Base-by-base conservation (phyloP, 2,113 vertebrate genomes). In the Spilogale gracilis region DNA sequence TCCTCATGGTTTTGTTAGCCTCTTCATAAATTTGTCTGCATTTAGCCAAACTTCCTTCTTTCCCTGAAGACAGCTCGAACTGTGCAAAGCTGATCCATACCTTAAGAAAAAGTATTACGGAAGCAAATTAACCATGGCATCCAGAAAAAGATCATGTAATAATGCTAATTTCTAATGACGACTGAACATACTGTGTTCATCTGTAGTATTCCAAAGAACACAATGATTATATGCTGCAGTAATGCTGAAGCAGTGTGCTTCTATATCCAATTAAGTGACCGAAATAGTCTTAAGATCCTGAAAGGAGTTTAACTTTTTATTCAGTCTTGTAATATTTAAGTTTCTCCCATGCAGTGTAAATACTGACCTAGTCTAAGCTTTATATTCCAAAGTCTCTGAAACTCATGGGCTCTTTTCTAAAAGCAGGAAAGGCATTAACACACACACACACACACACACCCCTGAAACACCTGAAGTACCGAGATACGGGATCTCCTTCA, bases 11-110 rank as follows among this genome's bases (percentile, higher is more conserved):
- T 98, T 99, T 99, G 98, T 99, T 99, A 79, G 99, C 99, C 97
- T 99, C 99, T 98, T 99, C 99, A 4, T 99, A 99, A 89, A 99
- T 99, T 92, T 99, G 99, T 82, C 99, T 99, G 98, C 99, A 99
- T 74, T 98, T 98, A 48, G 98, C 96, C 97, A 99, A 98, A 27
- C 99, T 98, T 38, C 99, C 99, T 14, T 98, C 96, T 32, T 86
- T 97, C 3, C 99, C 99, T 0, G 99, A 98, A 0, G 99, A 99
- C 52, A 99, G 98, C 98, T 99, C 99, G 18, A 99, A 99, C 98
- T 99, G 99, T 0, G 99, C 99, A 89, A 99, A 99, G 98, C 99
- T 99, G 98, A 99, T 99, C 99, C 99, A 99, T 0, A 99, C 99
- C 99, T 99, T 98, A 0, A 17, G 88, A 96, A 58, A 89, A 90